phyloP scores from a whole-genome alignment of 2,888 invertebrate species.

The Meteorus cinctellus region DNA sequence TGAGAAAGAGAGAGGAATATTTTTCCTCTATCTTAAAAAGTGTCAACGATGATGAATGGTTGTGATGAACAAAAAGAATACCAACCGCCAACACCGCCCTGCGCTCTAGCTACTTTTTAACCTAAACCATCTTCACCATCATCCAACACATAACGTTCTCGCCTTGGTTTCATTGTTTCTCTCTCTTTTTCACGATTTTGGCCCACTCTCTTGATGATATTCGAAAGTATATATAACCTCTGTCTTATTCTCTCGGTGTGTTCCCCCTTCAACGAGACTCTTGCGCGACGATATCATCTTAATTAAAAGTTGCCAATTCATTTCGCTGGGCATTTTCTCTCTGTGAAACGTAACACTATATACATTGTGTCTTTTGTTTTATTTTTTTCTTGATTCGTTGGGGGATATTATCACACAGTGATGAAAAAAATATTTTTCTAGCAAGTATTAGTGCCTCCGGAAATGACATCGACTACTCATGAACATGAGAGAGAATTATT shows the following conservation, averaged over 20 bases:
- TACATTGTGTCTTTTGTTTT: constrained; percentile 43
- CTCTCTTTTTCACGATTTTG: background rate
- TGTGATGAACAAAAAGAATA: constrained; percentile 73
- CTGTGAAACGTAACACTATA: constrained; percentile 54
- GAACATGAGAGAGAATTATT: background rate
- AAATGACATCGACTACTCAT: constrained; percentile 3
- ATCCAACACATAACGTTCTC: background rate
- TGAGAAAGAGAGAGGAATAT: constrained; percentile 51
- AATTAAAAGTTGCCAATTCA: constrained; percentile 74
- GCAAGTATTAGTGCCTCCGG: background rate
- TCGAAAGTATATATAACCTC: background rate
- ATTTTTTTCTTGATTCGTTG: constrained; percentile 47
- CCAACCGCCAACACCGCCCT: constrained; percentile 66
- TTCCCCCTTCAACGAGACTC: constrained; percentile 31
- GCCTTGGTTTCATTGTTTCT: constrained; percentile 29
- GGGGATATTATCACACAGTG: constrained; percentile 3
- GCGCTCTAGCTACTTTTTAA: constrained; percentile 51
- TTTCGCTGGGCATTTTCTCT: constrained; percentile 66
- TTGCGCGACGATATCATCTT: constrained; percentile 69
- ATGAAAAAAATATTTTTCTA: constrained; percentile 11
- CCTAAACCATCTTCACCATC: constrained; percentile 29
- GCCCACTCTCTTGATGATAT: constrained; percentile 8
- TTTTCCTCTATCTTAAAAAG: constrained; percentile 71
- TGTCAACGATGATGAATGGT: constrained; percentile 74
- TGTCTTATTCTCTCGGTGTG: background rate